phyloP scores from a whole-genome alignment of 1,140 invertebrate genomes.

The Lepidurus arcticus region DNA sequence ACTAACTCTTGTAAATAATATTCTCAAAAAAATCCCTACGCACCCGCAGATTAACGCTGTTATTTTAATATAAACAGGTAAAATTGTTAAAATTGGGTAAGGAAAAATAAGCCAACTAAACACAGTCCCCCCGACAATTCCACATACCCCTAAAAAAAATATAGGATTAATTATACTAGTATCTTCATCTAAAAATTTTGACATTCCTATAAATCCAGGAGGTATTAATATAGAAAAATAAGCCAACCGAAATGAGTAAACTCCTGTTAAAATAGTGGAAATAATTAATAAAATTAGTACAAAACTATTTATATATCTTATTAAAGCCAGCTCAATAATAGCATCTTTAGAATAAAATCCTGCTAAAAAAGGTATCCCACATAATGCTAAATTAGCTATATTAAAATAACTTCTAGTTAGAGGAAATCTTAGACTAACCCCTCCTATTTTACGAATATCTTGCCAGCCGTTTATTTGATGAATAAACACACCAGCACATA shows the following conservation, averaged over 20 bases:
- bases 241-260: conserved; percentile 52
- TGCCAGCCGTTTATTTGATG: conserved; percentile 54
- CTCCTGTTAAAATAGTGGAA: conserved; percentile 51
- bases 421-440: conserved; percentile 44
- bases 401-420: conserved; percentile 48
- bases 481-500: conserved; percentile 56
- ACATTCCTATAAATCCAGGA: conserved; percentile 47
- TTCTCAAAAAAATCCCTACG: neutral
- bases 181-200: conserved; percentile 47
- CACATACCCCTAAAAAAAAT: conserved; percentile 49
- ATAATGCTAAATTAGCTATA: conserved; percentile 51
- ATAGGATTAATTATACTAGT: conserved; percentile 48
- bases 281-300: conserved; percentile 51
- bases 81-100: no score
- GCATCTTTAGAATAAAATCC: conserved; percentile 61
- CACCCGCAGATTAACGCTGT: conserved; percentile 30
- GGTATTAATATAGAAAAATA: conserved; percentile 49
- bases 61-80: no score
- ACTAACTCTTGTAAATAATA: neutral
- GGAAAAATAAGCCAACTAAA: conserved; percentile 48
- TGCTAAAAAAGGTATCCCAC: conserved; percentile 53
- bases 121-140: conserved; percentile 46
- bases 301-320: conserved; percentile 49
- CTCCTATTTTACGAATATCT: conserved; percentile 56
- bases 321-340: conserved; percentile 52